phyloP scores from a whole-genome alignment of 2,797 vertebrate genomes.

The Melanotaenia nigrans region DNA sequence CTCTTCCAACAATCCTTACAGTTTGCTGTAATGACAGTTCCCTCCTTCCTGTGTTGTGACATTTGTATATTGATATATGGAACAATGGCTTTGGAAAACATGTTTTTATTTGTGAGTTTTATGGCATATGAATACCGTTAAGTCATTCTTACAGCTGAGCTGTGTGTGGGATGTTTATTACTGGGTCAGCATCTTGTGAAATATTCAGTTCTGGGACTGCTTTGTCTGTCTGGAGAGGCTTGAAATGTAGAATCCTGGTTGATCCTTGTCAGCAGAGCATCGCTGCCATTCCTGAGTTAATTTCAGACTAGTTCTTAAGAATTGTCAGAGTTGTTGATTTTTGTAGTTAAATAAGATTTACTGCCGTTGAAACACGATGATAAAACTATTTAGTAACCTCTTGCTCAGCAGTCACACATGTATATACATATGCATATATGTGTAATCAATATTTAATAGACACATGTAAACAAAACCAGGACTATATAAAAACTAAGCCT shows the following conservation, averaged over 20 bases:
- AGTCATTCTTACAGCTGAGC: neutral
- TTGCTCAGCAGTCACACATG: no score
- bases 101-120: neutral
- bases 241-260: neutral
- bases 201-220: neutral
- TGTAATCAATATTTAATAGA: no score
- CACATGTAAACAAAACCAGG: no score
- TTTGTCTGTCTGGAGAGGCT: neutral
- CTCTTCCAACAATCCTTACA: no score
- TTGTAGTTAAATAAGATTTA: no score
- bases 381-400: no score
- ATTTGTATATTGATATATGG: neutral
- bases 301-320: neutral
- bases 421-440: no score
- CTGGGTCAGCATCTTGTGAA: slow-evolving; percentile 3
- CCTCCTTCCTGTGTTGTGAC: neutral
- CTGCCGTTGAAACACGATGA: no score
- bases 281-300: neutral
- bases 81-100: neutral
- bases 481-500: no score
- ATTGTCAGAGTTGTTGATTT: neutral
- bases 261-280: neutral
- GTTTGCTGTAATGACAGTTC: no score
- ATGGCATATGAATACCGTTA: neutral
- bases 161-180: neutral